A percentile compares a stretch with the other conserved stretches of the same genome.
These are phyloP conservation scores for Eidolon dupreanum DNA, from an alignment of 2,797 vertebrate genomes.

Conservation along the genomic window DNA sequence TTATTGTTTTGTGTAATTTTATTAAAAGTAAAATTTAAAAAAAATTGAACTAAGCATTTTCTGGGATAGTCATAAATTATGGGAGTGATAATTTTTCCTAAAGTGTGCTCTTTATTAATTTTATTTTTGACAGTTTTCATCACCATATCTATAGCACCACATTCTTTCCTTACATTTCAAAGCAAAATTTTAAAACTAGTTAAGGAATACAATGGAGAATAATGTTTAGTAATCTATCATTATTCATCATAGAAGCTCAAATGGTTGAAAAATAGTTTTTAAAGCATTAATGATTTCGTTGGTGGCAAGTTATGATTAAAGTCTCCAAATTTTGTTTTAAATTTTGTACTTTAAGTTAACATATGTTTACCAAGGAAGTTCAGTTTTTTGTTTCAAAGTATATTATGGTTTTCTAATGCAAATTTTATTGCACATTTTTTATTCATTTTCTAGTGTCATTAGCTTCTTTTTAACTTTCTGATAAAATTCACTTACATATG, in stretches of 20 bases:
- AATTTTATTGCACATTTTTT: neutral
- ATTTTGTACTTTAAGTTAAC: neutral
- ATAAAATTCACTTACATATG: slow-evolving; percentile 12
- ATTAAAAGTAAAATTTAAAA: slow-evolving; percentile 18
- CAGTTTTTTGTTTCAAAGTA: slow-evolving; percentile 17
- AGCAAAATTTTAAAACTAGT: neutral
- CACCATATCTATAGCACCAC: neutral
- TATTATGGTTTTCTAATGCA: neutral
- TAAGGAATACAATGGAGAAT: neutral
- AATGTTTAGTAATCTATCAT: neutral
- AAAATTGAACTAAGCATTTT: slow-evolving; percentile 31
- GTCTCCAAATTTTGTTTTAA: slow-evolving; percentile 16
- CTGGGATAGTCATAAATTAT: neutral
- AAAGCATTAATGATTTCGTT: neutral
- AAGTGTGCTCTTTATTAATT: neutral
- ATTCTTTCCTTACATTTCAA: slow-evolving; percentile 25
- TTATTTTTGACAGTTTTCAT: slow-evolving; percentile 43
- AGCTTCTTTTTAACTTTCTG: neutral
- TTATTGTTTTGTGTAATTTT: slow-evolving; percentile 37
- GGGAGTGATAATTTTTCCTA: neutral
- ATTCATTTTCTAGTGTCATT: neutral
- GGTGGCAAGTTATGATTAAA: neutral
- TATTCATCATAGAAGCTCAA: neutral
- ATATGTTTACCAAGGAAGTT: slow-evolving; percentile 3
- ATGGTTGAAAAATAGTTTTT: slow-evolving; percentile 2